phyloP scores from a whole-genome alignment of 2,797 vertebrate species.

The Oreonectes daqikongensis region DNA sequence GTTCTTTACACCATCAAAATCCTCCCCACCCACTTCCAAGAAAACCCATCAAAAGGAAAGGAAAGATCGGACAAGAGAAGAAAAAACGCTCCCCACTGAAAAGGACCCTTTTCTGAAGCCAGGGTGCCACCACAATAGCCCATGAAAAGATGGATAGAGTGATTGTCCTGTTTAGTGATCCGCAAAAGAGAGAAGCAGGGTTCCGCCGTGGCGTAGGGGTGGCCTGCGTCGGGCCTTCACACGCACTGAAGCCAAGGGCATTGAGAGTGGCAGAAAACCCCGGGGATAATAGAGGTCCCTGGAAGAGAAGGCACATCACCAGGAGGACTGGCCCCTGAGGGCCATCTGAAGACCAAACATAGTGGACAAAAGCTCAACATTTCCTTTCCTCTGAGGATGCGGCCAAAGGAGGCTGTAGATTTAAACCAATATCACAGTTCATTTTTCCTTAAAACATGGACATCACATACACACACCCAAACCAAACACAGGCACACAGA shows the following conservation, averaged over 20 bases:
- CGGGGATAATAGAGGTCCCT: slow-evolving; percentile 71
- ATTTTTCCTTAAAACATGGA: not conserved
- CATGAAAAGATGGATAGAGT: slow-evolving; percentile 85
- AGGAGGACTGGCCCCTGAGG: slow-evolving; percentile 46
- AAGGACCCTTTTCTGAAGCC: slow-evolving; percentile 80
- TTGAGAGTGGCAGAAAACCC: slow-evolving; percentile 76
- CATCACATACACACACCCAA: not conserved
- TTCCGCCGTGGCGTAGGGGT: slow-evolving; percentile 75
- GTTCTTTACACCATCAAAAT: slow-evolving; percentile 69
- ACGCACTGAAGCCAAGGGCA: slow-evolving; percentile 83
- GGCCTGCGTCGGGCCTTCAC: slow-evolving; percentile 80
- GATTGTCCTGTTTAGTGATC: slow-evolving; percentile 92
- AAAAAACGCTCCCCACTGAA: slow-evolving; percentile 79
- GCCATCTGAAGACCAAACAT: slow-evolving; percentile 45
- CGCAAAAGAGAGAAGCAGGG: slow-evolving; percentile 77
- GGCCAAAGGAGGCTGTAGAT: not conserved
- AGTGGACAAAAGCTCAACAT: slow-evolving; percentile 27
- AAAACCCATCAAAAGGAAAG: slow-evolving; percentile 56
- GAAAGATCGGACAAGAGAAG: slow-evolving; percentile 55
- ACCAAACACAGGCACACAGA: slow-evolving; percentile 44
- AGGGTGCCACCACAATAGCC: slow-evolving; percentile 82
- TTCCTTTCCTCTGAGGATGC: slow-evolving; percentile 33
- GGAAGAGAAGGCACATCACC: slow-evolving; percentile 58
- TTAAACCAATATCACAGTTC: not conserved
- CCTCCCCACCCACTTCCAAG: slow-evolving; percentile 59